Evolutionary conservation across 1,140 invertebrate genomes (phyloP).

Genomic region (Ptiloglossa arizonensis): DNA sequence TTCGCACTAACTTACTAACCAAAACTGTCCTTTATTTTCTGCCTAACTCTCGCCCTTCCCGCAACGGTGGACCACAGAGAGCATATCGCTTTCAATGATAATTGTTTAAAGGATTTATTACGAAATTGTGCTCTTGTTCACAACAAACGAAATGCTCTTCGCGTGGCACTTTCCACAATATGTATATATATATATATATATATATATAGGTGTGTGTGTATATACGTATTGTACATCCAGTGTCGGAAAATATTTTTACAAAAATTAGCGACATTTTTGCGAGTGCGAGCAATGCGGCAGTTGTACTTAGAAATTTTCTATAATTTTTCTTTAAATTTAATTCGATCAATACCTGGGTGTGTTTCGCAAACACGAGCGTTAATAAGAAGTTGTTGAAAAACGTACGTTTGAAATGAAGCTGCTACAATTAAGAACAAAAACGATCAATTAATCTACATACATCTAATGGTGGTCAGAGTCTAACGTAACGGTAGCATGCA

Average conservation of each 20-base stretch:
- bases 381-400: background rate
- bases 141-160: conserved; percentile 56
- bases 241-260: conserved; percentile 7
- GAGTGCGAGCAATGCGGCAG: conserved; percentile 56
- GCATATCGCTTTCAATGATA: conserved; percentile 46
- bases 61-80: conserved; percentile 55
- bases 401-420: background rate
- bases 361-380: background rate
- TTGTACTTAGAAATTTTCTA: conserved; percentile 39
- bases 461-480: conserved; percentile 68
- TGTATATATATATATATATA: no score
- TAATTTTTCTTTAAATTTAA: background rate
- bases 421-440: background rate
- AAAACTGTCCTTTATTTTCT: conserved; percentile 62
- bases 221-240: background rate
- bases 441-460: conserved; percentile 11
- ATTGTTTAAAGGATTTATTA: background rate
- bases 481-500: conserved; percentile 73
- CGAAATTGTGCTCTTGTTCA: background rate
- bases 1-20: conserved; percentile 79
- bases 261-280: conserved; percentile 10
- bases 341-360: background rate
- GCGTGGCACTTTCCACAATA: conserved; percentile 37
- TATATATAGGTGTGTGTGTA: no score
- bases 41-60: conserved; percentile 43